Percentiles rank a stretch among this genome's conserved stretches.
Evolutionary conservation across 1,140 invertebrate genomes (phyloP).

Genomic region (Olivierus martensii): DNA sequence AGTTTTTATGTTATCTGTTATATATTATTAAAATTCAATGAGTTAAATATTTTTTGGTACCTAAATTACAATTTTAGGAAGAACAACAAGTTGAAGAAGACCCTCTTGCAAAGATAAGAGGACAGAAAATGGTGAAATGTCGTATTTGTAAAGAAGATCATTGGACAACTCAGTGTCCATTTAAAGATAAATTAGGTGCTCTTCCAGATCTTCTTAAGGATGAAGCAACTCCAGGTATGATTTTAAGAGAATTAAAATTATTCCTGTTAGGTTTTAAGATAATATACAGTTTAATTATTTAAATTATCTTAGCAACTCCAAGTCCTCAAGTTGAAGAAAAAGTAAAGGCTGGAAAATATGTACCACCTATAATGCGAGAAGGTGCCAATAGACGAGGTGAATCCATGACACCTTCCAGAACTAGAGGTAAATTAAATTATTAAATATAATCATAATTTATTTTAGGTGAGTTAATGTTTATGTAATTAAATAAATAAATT

Average conservation of each 20-base stretch:
- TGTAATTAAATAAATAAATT: too few relatives aligned
- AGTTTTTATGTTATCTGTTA: background rate
- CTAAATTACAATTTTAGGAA: constrained; percentile 45
- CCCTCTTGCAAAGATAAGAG: constrained; percentile 58
- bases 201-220: constrained; percentile 37
- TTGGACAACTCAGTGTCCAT: constrained; percentile 94
- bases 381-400: constrained; percentile 55
- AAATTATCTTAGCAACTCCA: constrained; percentile 4
- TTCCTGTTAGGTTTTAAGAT: too few relatives aligned
- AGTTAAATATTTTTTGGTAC: background rate
- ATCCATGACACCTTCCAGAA: constrained; percentile 37
- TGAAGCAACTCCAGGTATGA: constrained; percentile 18
- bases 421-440: constrained; percentile 1
- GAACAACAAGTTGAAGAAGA: constrained; percentile 70
- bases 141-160: constrained; percentile 91
- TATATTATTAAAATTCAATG: background rate
- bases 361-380: constrained; percentile 75
- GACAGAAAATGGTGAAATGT: constrained; percentile 71
- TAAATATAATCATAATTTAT: background rate
- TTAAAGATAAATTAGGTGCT: constrained; percentile 61
- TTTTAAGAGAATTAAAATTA: background rate
- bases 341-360: constrained; percentile 36
- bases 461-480: constrained; percentile 38
- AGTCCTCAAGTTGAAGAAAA: constrained; percentile 20
- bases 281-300: too few relatives aligned